Conservation (phyloP, 2,888 invertebrate species). For the Idaea aversata region DNA sequence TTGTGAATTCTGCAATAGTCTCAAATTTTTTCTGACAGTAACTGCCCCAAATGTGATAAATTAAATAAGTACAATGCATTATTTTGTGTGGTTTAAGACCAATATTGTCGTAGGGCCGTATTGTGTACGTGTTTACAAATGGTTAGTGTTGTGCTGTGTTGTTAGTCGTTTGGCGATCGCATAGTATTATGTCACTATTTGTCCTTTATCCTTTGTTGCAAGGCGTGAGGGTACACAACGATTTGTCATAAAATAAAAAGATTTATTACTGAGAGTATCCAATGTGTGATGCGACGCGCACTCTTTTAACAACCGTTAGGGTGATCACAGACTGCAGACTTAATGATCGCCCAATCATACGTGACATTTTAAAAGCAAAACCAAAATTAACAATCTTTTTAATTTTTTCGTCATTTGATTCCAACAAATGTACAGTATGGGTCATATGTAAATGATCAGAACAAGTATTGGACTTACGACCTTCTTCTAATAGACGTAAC, state of each 20-base stretch:
- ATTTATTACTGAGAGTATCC: conserved; percentile 63
- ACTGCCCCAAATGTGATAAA: conserved; percentile 57
- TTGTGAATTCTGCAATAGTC: conserved; percentile 14
- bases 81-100: conserved; percentile 65
- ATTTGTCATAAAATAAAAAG: conserved; percentile 81
- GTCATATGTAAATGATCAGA: too few relatives aligned
- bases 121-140: conserved; percentile 71
- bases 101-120: conserved; percentile 55
- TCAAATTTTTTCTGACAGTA: conserved; percentile 31
- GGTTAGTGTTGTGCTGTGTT: conserved; percentile 48
- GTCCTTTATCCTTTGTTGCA: conserved; percentile 71
- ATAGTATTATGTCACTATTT: conserved; percentile 70
- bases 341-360: neutral
- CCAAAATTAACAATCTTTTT: too few relatives aligned
- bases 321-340: neutral
- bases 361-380: neutral
- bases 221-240: conserved; percentile 56
- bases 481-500: too few relatives aligned
- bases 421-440: too few relatives aligned
- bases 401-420: too few relatives aligned
- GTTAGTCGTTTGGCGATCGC: conserved; percentile 63
- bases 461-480: too few relatives aligned
- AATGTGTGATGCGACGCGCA: conserved; percentile 56
- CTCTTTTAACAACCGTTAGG: conserved; percentile 73
- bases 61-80: conserved; percentile 54